These are phyloP conservation scores for Osmoderma eremita DNA, from an alignment of 2,888 invertebrate genomes.

Conservation along the genomic window DNA sequence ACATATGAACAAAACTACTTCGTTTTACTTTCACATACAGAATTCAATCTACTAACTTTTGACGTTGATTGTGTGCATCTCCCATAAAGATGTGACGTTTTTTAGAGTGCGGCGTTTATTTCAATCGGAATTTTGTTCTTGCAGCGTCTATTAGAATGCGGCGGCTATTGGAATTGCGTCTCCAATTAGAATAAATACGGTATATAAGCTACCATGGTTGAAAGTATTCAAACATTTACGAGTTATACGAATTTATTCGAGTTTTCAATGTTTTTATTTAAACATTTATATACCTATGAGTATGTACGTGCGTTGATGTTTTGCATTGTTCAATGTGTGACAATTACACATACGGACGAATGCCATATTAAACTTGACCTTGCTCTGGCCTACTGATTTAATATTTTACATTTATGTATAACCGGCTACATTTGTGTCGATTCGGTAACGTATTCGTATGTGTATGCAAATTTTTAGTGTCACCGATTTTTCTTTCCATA, in stretches of 20 bases:
- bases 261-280: slow-evolving; percentile 29
- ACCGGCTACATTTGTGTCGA: slow-evolving; percentile 13
- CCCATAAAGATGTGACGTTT: too few relatives aligned
- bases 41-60: too few relatives aligned
- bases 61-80: too few relatives aligned
- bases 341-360: slow-evolving; percentile 22
- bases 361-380: slow-evolving; percentile 36
- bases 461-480: slow-evolving; percentile 20
- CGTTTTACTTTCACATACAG: too few relatives aligned
- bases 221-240: not conserved
- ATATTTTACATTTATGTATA: slow-evolving; percentile 6
- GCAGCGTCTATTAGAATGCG: too few relatives aligned
- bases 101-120: too few relatives aligned
- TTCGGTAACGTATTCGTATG: slow-evolving; percentile 7
- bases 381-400: slow-evolving; percentile 26
- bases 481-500: not conserved
- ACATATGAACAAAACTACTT: too few relatives aligned
- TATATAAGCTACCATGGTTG: too few relatives aligned
- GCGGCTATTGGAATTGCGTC: too few relatives aligned
- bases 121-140: too few relatives aligned
- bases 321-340: slow-evolving; percentile 29
- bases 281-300: too few relatives aligned
- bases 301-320: slow-evolving; percentile 14
- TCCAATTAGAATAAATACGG: too few relatives aligned
- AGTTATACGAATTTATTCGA: not conserved